A percentile compares a stretch with the other conserved stretches of the same genome.
These are phyloP conservation scores for Campylomormyrus numenius DNA, from an alignment of 2,113 vertebrate genomes.

Conservation along the genomic window DNA sequence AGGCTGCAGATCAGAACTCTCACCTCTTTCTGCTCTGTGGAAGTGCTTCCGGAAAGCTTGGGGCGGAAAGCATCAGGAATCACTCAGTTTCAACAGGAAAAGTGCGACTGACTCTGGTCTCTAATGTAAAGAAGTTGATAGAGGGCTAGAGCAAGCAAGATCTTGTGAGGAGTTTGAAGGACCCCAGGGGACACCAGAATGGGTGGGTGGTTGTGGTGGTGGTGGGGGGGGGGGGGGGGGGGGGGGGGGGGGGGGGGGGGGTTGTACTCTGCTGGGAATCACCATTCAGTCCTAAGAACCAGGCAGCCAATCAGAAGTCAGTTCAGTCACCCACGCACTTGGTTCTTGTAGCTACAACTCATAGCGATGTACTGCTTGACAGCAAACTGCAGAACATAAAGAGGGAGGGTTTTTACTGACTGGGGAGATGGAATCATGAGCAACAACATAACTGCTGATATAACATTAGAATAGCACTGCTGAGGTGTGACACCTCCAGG, in stretches of 20 bases:
- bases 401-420: neutral
- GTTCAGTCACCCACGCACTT: neutral
- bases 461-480: neutral
- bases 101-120: neutral
- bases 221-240: neutral
- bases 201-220: neutral
- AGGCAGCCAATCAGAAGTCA: neutral
- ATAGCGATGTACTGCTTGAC: neutral
- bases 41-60: neutral
- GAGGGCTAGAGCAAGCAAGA: neutral
- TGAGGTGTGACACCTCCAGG: neutral
- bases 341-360: neutral
- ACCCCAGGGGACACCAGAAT: neutral
- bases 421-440: neutral
- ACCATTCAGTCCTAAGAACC: neutral
- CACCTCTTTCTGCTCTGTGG: neutral
- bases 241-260: too few species aligned
- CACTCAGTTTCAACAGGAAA: neutral
- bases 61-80: neutral
- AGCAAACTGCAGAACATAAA: neutral
- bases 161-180: neutral
- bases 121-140: neutral
- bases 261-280: neutral
- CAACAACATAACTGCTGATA: neutral
- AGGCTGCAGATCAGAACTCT: neutral